Evolutionary conservation across 2,888 invertebrate genomes (phyloP), one percentile per base, ranked within the genome.

Genomic region (Conistra vaccinii): DNA sequence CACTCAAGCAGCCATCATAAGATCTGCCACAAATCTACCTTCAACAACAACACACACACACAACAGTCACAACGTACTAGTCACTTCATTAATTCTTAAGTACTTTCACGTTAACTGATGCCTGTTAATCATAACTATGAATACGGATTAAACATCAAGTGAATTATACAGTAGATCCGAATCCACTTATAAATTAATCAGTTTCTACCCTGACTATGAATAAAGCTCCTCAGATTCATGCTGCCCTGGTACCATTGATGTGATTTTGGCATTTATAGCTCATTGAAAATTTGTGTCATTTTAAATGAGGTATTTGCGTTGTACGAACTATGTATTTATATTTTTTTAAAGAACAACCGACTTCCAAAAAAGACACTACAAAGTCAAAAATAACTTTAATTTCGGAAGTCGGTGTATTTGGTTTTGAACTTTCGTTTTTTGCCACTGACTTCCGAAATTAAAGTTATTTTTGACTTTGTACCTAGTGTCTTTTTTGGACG

Each of bases 61-160:
- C 45, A 35, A 67, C 66, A 60, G 29, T 73, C 61, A 70, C 73
- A 66, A 57, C 23, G 5, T 29, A 60, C 58, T 55, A 58, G 29
- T 53, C 35, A 39, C 60, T 71, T 78, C 80, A 86, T 85, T 71
- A 83, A 86, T 86, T 67, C 61, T 78, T 69, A 67, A 80, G 76
- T 63, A 77, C 70, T 66, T 83, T 71, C 77, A 68, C 69, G 81
- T 62, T 61, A 72, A 85, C 80, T 80, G 84, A 86, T 63, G 77
- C 61, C 72, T 84, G 84, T 70, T 83, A 75, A 80, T 84, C 77
- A 86, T 80, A 78, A 71, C 86, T 69, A 60, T 69, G 75, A 75
- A 75, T 75, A 57, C 58, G 80, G 75, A 86, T 86, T 80, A 84
- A 78, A 84, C 77, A 73, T 77, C 77, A 69, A 76, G 63, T 85